These are phyloP conservation scores for Drosophila kepulauana DNA, from an alignment of 1,140 invertebrate species.

Conservation along the genomic window DNA sequence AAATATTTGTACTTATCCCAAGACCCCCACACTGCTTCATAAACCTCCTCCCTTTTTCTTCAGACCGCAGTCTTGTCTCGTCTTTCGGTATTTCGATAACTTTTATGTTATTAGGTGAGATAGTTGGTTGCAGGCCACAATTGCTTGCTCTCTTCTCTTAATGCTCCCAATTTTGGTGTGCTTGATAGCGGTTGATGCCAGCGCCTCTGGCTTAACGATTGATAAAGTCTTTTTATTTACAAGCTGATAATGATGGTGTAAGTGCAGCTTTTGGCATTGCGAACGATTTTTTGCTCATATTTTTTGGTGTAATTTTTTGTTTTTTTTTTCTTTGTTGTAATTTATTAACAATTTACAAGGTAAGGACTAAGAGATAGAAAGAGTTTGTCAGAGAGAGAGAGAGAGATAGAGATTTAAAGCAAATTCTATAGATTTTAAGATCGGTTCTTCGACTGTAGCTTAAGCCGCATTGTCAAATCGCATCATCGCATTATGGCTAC, in stretches of 20 bases:
- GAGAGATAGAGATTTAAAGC: not conserved
- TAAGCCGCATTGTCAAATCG: conserved; percentile 1
- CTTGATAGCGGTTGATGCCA: conserved; percentile 17
- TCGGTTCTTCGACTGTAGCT: not conserved
- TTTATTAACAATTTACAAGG: conserved; percentile 74
- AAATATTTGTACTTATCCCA: conserved; percentile 77
- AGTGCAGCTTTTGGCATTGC: conserved; percentile 76
- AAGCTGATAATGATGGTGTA: conserved; percentile 83
- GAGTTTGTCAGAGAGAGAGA: not conserved
- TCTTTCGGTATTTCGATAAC: conserved; percentile 58
- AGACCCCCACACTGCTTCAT: conserved; percentile 7
- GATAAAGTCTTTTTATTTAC: conserved; percentile 84
- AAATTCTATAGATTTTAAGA: not conserved
- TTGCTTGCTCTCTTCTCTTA: not conserved
- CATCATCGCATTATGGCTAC: not conserved
- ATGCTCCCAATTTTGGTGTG: not conserved
- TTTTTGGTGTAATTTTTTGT: conserved; percentile 66
- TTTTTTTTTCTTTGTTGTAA: conserved; percentile 49
- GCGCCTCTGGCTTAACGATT: conserved; percentile 71
- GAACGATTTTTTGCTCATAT: conserved; percentile 29
- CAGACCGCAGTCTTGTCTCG: not conserved
- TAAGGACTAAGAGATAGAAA: not conserved
- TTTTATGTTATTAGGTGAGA: conserved; percentile 83
- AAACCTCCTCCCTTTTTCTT: not conserved
- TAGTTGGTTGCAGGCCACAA: conserved; percentile 66